A percentile compares a stretch with the other conserved stretches of the same genome.
These are phyloP conservation scores for Torymus texanus DNA, from an alignment of 2,888 invertebrate species.

Conservation along the genomic window DNA sequence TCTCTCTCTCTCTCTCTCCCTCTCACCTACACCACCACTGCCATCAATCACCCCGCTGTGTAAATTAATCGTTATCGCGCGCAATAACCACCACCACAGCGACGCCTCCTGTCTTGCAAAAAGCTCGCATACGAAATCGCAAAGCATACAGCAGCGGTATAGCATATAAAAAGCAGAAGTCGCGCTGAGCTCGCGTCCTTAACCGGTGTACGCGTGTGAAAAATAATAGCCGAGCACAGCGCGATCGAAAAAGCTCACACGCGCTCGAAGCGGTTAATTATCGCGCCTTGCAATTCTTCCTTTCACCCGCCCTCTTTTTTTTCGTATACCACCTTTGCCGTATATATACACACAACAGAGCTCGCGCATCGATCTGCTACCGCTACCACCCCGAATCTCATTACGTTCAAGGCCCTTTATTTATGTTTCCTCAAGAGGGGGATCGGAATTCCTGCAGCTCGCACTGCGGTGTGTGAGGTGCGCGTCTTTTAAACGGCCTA, in stretches of 20 bases:
- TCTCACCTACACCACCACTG: no score
- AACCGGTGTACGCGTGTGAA: not conserved
- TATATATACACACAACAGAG: no score
- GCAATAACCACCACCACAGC: no score
- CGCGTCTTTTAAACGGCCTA: conserved; percentile 24
- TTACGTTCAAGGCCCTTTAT: conserved; percentile 34
- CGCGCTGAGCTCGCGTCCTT: not conserved
- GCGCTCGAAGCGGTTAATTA: conserved; percentile 30
- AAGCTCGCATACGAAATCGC: no score
- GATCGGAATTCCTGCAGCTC: conserved; percentile 24
- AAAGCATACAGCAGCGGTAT: no score
- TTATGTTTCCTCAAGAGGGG: conserved; percentile 27
- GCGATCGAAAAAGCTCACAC: conserved; percentile 4
- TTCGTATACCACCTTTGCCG: no score
- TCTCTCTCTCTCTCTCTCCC: no score
- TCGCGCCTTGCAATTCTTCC: conserved; percentile 4
- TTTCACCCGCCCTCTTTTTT: not conserved
- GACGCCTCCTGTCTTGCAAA: no score
- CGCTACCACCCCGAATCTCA: conserved; percentile 15
- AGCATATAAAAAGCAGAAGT: no score
- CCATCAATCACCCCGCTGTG: no score
- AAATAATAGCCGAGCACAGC: not conserved
- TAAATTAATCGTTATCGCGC: no score
- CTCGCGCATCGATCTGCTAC: not conserved
- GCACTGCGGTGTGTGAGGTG: not conserved